These are phyloP conservation scores for Parnassius apollo DNA, from an alignment of 2,888 invertebrate species.

Conservation along the genomic window DNA sequence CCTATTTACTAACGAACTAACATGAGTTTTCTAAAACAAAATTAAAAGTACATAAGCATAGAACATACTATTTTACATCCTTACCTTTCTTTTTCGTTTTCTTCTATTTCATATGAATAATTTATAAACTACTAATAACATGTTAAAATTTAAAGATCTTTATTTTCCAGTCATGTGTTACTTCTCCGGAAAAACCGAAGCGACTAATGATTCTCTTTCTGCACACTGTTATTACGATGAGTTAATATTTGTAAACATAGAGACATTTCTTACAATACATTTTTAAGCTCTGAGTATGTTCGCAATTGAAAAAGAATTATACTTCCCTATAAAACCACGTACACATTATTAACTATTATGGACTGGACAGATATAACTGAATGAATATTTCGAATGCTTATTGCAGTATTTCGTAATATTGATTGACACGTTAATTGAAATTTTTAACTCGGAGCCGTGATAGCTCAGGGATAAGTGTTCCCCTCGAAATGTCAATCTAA, in stretches of 20 bases:
- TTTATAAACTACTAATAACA: not conserved
- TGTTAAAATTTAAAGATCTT: not conserved
- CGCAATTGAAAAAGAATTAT: not conserved
- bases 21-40: too few relatives aligned
- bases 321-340: slow-evolving; percentile 3
- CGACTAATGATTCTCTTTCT: slow-evolving; percentile 47
- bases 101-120: not conserved
- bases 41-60: too few relatives aligned
- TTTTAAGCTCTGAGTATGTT: not conserved
- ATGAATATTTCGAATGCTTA: too few relatives aligned
- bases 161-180: slow-evolving; percentile 34
- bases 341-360: not conserved
- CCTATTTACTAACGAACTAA: too few relatives aligned
- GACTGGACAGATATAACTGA: too few relatives aligned
- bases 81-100: too few relatives aligned
- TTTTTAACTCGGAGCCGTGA: too few relatives aligned
- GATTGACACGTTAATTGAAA: too few relatives aligned
- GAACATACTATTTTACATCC: too few relatives aligned
- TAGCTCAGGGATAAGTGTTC: too few relatives aligned
- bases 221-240: slow-evolving; percentile 46
- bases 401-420: too few relatives aligned
- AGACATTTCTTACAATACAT: slow-evolving; percentile 32
- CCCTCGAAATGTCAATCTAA: too few relatives aligned
- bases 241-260: slow-evolving; percentile 67
- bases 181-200: slow-evolving; percentile 44